phyloP scores from a whole-genome alignment of 2,888 invertebrate species.

The Hetaerina titia region DNA sequence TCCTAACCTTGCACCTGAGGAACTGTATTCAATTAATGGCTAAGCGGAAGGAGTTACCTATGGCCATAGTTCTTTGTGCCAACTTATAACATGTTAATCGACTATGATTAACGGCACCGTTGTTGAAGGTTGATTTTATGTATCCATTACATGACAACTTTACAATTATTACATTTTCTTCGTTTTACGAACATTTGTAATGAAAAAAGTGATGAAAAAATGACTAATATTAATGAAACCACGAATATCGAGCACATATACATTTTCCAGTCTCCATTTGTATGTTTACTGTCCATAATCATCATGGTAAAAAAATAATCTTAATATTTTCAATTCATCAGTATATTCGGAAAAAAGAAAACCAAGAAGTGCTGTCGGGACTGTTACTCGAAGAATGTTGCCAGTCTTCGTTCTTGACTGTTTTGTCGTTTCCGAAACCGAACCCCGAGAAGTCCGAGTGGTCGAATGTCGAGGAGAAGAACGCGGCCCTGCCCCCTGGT shows the following conservation, averaged over 20 bases:
- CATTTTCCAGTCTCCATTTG: not conserved
- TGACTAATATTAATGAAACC: not conserved
- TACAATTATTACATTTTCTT: not conserved
- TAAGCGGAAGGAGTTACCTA: not conserved
- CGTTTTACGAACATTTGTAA: not conserved
- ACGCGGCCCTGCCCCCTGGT: not conserved
- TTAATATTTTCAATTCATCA: not conserved
- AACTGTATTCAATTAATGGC: not conserved
- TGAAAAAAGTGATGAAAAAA: not conserved
- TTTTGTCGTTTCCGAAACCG: not conserved
- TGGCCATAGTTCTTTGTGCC: not conserved
- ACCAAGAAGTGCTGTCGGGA: slow-evolving; percentile 23
- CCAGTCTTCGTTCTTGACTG: slow-evolving; percentile 1
- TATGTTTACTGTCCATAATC: not conserved
- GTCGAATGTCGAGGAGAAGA: slow-evolving; percentile 73
- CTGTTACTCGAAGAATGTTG: not conserved
- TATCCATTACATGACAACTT: not conserved
- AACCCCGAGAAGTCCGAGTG: slow-evolving; percentile 74
- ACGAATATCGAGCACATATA: not conserved
- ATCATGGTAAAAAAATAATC: not conserved
- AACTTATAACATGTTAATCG: not conserved
- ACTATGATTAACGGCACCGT: not conserved
- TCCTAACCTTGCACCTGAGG: not conserved
- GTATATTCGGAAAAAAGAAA: slow-evolving; percentile 22
- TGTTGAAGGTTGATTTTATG: not conserved